Percentiles rank a stretch among this genome's conserved stretches.
phyloP scores from a whole-genome alignment of 2,797 vertebrate genomes.

The Leptoclinus maculatus region DNA sequence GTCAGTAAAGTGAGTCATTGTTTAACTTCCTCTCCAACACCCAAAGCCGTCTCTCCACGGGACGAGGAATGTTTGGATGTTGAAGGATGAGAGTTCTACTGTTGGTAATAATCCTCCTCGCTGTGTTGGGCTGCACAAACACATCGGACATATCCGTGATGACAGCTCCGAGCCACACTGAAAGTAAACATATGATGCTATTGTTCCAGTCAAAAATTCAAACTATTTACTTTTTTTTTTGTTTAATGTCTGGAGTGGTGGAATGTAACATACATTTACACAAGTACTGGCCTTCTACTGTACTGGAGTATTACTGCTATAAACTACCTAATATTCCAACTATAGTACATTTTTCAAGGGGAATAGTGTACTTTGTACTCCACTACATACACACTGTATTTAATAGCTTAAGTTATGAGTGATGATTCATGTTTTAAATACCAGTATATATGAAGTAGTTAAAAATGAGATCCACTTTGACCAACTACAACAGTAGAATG shows the following conservation, averaged over 20 bases:
- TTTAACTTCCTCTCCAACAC: constrained; percentile 82
- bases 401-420: neutral
- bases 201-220: constrained; percentile 19
- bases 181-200: constrained; percentile 32
- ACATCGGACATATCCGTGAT: constrained; percentile 54
- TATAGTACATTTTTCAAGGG: neutral
- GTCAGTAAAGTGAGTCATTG: constrained; percentile 81
- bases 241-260: constrained; percentile 21
- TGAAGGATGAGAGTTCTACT: constrained; percentile 75
- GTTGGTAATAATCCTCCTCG: constrained; percentile 72
- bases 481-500: neutral
- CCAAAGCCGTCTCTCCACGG: constrained; percentile 67
- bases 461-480: neutral
- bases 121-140: constrained; percentile 63
- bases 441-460: neutral
- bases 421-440: neutral
- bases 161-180: constrained; percentile 60
- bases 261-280: neutral
- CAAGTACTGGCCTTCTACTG: neutral
- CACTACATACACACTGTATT: neutral
- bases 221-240: constrained; percentile 43
- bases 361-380: neutral
- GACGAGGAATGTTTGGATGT: constrained; percentile 75
- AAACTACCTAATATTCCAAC: neutral
- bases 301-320: neutral